Percentiles rank a stretch among this genome's conserved stretches.
These are phyloP conservation scores for Delphinus delphis DNA, from an alignment of 2,113 vertebrate genomes.

Conservation along the genomic window DNA sequence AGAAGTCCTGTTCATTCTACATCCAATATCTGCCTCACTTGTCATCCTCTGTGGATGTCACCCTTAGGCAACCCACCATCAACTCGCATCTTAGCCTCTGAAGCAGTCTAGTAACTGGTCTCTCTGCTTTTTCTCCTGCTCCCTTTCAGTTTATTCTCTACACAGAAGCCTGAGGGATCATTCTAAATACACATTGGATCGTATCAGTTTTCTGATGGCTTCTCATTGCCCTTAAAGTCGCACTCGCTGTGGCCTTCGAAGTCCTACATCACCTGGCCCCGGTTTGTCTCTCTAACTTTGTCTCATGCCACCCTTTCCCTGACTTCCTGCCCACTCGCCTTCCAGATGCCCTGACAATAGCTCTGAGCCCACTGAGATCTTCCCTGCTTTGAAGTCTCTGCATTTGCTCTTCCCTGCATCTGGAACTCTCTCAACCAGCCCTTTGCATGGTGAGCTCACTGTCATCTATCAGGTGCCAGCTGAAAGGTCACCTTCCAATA, in stretches of 20 bases:
- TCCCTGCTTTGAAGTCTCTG: not conserved
- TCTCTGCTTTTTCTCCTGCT: not conserved
- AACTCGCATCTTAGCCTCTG: not conserved
- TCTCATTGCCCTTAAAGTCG: not conserved
- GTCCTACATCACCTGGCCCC: not conserved
- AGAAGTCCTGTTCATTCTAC: not conserved
- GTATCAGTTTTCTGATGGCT: not conserved
- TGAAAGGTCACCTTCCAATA: not conserved
- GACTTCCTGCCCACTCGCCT: not conserved
- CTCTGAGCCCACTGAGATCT: not conserved
- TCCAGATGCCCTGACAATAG: not conserved
- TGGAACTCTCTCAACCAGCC: not conserved
- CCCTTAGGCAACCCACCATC: not conserved
- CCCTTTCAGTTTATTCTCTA: not conserved
- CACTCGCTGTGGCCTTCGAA: not conserved
- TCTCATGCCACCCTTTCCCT: not conserved
- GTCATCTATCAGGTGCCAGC: not conserved
- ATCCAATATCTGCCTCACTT: not conserved
- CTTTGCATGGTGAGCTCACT: not conserved
- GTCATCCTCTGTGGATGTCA: not conserved
- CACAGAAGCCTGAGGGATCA: not conserved
- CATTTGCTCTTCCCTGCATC: not conserved
- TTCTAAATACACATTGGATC: not conserved
- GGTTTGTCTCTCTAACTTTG: not conserved
- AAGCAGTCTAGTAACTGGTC: not conserved